Conservation (phyloP, 2,113 vertebrate genomes). For the Mastomys coucha region DNA sequence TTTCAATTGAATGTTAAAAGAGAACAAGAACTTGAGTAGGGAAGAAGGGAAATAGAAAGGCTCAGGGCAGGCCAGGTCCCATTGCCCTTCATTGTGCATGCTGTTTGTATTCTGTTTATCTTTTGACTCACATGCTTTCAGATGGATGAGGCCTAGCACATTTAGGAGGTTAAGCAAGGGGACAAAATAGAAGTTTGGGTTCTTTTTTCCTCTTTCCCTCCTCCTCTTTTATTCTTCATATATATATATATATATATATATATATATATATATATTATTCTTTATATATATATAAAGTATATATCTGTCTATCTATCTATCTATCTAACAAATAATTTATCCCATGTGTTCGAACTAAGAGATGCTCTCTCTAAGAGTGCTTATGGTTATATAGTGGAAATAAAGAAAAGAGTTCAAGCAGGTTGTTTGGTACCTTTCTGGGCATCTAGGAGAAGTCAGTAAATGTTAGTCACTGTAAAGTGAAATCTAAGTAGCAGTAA, state of each 20-base stretch:
- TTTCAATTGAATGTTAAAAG: background rate
- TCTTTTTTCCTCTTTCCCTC: background rate
- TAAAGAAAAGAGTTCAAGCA: background rate
- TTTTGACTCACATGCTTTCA: background rate
- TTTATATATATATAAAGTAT: too few species aligned
- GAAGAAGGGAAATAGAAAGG: background rate
- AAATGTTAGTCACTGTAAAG: conserved; percentile 16
- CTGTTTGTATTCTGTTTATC: conserved; percentile 33
- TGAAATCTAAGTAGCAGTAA: conserved; percentile 59
- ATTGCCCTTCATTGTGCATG: background rate
- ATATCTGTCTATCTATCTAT: too few species aligned
- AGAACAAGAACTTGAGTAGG: background rate
- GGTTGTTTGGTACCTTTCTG: conserved; percentile 28
- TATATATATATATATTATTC: too few species aligned
- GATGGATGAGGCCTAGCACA: background rate
- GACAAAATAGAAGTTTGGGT: background rate
- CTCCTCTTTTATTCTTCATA: background rate
- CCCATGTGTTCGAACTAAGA: background rate
- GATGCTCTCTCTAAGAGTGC: background rate
- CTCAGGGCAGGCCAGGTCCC: background rate
- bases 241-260: background rate
- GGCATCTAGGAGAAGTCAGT: conserved; percentile 26
- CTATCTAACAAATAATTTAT: conserved; percentile 42
- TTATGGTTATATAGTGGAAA: conserved; percentile 20
- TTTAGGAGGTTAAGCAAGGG: background rate